Base-by-base conservation (phyloP, 2,888 invertebrate species). In the Aleiodes alternator region DNA sequence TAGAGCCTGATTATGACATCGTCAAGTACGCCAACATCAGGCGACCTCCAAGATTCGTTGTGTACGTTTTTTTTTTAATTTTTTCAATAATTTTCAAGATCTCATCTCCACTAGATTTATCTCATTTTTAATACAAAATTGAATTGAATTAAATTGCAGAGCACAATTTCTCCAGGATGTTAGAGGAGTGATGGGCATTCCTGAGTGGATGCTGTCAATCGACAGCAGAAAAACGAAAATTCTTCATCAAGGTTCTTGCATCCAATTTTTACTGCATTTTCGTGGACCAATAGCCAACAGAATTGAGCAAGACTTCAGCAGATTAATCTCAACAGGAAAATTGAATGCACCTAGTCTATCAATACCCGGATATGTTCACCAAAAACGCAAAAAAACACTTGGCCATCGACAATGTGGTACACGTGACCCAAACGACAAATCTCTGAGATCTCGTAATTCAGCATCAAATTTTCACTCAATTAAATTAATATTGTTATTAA, bases 1-100 rank as follows among this genome's bases (percentile, higher is more conserved):
- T 98, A 78, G 95, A 95, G 86, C 95, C 96, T 0, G 97, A 97
- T 87, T 94, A 96, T 86, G 96, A 97, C 88, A 96, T 97, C 78
- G 94, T 97, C 69, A 97, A 97, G 90, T 97, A 95, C 85, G 95
- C 95, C 0, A 97, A 97, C 82, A 93, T 97, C 43, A 94, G 95
- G 88, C 96, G 95, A 88, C 95, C 96, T 64, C 96, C 97, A 0
- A 91, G 96, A 88, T 97, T 97, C 89, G 96, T 96, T 16, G 92
- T 96, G 96, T 97, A 91, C 93, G 94, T 84, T 57, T 43, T 43
- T 12, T 70, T 23, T 23, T 23, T n/a, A n/a, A n/a, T n/a, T 23
- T 23, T 23, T 23, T 23, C 23, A 56, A 11, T 14, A 14, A 53
- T 14, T 3, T 14, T 53, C 11, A 53, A 53, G 4, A 53, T 9